phyloP scores from a whole-genome alignment of 1,140 invertebrate genomes.

The Patella vulgata region DNA sequence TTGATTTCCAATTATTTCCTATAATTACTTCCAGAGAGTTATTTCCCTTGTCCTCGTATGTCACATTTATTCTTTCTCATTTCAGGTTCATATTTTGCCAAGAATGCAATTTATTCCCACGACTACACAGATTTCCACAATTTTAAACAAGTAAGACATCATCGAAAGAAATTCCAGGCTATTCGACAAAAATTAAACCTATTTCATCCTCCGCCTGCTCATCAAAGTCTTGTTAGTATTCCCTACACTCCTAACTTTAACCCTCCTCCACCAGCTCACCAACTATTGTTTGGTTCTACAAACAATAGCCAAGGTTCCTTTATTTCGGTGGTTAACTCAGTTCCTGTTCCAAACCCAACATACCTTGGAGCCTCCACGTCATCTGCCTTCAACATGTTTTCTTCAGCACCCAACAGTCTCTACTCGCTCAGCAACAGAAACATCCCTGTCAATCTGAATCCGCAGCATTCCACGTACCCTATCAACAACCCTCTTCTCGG shows the following conservation, averaged over 20 bases:
- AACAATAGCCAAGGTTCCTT: too few relatives aligned
- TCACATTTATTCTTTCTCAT: too few relatives aligned
- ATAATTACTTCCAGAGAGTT: too few relatives aligned
- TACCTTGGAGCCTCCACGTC: neutral
- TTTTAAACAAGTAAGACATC: neutral
- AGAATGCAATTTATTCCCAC: constrained; percentile 51
- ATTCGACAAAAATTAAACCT: neutral
- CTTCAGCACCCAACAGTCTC: neutral
- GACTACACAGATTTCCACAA: constrained; percentile 44
- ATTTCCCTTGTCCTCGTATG: too few relatives aligned
- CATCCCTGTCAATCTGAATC: too few relatives aligned
- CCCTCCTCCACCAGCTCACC: too few relatives aligned
- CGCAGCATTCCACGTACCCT: too few relatives aligned
- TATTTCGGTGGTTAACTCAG: constrained; percentile 6
- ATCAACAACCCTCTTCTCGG: neutral
- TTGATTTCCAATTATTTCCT: too few relatives aligned
- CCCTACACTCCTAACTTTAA: too few relatives aligned
- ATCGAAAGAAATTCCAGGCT: neutral
- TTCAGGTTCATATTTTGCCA: constrained; percentile 58
- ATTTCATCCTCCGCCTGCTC: too few relatives aligned
- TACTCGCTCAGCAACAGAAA: neutral
- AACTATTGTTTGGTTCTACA: too few relatives aligned
- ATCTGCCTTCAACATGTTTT: neutral
- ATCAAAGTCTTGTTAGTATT: too few relatives aligned
- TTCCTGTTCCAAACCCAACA: neutral